phyloP scores from a whole-genome alignment of 2,797 vertebrate species.

The Centropyge bicolor region DNA sequence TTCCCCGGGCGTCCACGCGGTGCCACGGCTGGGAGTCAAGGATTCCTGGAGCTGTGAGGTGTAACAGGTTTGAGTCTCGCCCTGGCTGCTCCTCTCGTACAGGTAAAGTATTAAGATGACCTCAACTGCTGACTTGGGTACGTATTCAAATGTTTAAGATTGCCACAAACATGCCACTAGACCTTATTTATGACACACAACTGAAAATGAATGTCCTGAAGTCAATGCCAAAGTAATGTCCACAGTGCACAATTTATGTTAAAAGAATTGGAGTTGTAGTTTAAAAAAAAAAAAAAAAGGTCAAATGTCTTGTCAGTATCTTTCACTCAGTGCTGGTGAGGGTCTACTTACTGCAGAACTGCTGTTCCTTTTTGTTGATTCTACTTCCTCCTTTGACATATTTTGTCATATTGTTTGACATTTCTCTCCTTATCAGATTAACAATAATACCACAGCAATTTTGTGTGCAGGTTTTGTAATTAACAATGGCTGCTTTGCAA shows the following conservation, averaged over 20 bases:
- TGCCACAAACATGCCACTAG: neutral
- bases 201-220: neutral
- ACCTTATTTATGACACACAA: neutral
- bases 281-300: neutral
- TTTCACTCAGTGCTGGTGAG: neutral
- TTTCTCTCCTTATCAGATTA: neutral
- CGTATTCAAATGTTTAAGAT: constrained; percentile 49
- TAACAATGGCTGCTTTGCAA: neutral
- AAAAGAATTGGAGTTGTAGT: too few relatives aligned
- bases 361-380: neutral
- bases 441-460: neutral
- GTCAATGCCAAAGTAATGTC: neutral
- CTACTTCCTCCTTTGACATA: neutral
- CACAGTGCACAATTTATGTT: neutral
- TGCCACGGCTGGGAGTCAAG: neutral
- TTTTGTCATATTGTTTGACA: neutral
- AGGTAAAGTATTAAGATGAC: constrained; percentile 69
- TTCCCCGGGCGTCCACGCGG: neutral
- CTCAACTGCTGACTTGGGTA: constrained; percentile 45
- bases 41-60: constrained; percentile 13
- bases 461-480: neutral
- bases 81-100: constrained; percentile 27
- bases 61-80: constrained; percentile 34
- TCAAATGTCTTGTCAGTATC: neutral
- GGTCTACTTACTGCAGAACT: neutral